Base-by-base conservation (phyloP, 2,113 vertebrate species). In the Neogobius melanostomus region DNA sequence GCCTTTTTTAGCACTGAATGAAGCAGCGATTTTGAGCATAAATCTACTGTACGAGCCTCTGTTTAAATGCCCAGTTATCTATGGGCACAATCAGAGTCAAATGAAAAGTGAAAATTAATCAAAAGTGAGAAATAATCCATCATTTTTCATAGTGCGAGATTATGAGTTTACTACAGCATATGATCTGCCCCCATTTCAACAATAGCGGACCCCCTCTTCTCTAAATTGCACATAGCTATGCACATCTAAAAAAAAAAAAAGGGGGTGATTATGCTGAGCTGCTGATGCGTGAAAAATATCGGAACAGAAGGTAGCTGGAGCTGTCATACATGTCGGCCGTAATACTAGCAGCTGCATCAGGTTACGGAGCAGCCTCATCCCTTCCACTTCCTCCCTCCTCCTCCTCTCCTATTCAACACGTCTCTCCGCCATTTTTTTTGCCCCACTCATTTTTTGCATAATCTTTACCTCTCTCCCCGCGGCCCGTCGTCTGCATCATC, bases 391-490 rank as follows among this genome's bases (percentile, higher is more conserved):
- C 8, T 21, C 16, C 8, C 10, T 17, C 15, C 63, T n/a, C 12
- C 46, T 17, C n/a, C 12, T 14, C 12, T 42, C 48, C 4, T 42
- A 4, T n/a, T 61, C 59, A 59, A 36, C 21, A 59, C 21, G 28
- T 9, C 28, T 8, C 6, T 5, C 21, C 14, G 17, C 60, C 15
- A 5, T 46, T 5, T 57, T 11, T 65, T 52, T 4, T 56, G 6
- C 68, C 64, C 72, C 47, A 59, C 64, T 75, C 11, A 49, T 49
- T 6, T 4, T 47, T 4, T 11, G 1, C 3, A 52, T n/a, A n/a
- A n/a, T 85, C 92, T 90, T 5, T 80, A 92, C 92, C 91, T 89
- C 82, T 67, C 46, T 82, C 80, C 80, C 80, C 48, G 85, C 81
- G 61, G 88, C 78, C 75, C 81, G 56, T n/a, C 5, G 5, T 60